phyloP scores from a whole-genome alignment of 2,113 vertebrate species.

The Balaeniceps rex region DNA sequence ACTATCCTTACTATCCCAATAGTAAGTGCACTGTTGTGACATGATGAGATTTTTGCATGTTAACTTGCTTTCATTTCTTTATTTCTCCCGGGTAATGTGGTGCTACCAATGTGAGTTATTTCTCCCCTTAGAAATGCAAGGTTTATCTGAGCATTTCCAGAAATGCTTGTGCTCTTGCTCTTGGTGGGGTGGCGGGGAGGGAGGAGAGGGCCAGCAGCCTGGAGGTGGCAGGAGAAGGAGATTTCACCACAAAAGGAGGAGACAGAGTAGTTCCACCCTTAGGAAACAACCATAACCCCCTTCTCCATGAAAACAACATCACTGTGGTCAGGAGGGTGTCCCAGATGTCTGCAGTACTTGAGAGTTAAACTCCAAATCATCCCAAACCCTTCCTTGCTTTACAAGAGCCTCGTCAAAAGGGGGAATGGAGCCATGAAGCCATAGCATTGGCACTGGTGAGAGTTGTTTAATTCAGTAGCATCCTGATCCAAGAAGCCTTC shows the following conservation, averaged over 20 bases:
- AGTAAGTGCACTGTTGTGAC: not conserved
- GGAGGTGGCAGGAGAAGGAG: not conserved
- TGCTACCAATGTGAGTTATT: not conserved
- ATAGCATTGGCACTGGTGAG: not conserved
- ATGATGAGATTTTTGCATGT: not conserved
- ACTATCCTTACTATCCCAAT: not conserved
- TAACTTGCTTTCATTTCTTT: not conserved
- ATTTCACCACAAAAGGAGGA: not conserved
- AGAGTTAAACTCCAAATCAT: not conserved
- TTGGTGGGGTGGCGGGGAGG: not conserved
- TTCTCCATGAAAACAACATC: not conserved
- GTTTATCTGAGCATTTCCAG: not conserved
- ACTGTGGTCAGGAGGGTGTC: not conserved
- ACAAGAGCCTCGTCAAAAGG: not conserved
- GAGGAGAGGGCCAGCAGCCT: not conserved
- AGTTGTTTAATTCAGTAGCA: not conserved
- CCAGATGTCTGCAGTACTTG: not conserved
- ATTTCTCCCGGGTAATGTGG: not conserved
- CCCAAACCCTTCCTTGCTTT: not conserved
- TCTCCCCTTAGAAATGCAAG: not conserved
- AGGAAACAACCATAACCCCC: not conserved
- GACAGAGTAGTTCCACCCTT: not conserved
- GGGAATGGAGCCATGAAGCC: not conserved
- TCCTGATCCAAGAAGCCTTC: not conserved
- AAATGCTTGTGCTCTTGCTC: not conserved